Percentiles rank a stretch among this genome's conserved stretches.
Conservation (phyloP, 2,113 vertebrate genomes). For the Sisor rabdophorus region DNA sequence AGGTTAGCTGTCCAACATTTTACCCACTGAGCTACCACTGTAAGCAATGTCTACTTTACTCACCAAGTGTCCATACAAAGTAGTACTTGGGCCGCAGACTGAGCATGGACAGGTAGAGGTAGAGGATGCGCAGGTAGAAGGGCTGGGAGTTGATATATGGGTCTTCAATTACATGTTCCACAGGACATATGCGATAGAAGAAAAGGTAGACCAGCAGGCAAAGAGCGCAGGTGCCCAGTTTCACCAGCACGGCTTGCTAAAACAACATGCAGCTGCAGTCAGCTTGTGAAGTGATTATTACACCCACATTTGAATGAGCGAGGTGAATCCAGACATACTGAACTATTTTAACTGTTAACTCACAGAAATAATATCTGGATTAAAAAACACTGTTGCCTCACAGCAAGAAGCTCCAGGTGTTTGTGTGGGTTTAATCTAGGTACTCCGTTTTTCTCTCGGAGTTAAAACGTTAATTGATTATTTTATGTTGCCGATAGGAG, state of each 20-base stretch:
- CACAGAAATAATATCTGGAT: neutral
- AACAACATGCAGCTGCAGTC: slow-evolving; percentile 26
- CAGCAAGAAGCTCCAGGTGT: too few relatives aligned
- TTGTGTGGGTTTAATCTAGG: too few relatives aligned
- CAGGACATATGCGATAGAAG: slow-evolving; percentile 78
- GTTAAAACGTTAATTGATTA: too few relatives aligned
- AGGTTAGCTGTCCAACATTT: too few relatives aligned
- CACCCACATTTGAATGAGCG: neutral
- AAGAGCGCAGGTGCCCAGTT: slow-evolving; percentile 83
- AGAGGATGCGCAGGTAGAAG: slow-evolving; percentile 78
- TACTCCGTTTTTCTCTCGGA: too few relatives aligned
- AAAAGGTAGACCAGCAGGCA: slow-evolving; percentile 85
- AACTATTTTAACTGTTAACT: neutral
- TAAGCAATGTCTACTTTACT: slow-evolving; percentile 54
- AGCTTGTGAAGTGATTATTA: neutral
- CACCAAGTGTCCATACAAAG: slow-evolving; percentile 96
- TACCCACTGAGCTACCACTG: neutral
- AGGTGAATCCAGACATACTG: neutral
- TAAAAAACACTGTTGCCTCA: too few relatives aligned
- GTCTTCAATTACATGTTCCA: slow-evolving; percentile 82
- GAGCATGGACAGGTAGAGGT: slow-evolving; percentile 89
- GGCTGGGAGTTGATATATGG: slow-evolving; percentile 79
- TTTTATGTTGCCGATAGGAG: too few relatives aligned
- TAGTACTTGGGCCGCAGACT: slow-evolving; percentile 96
- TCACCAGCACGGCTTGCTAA: slow-evolving; percentile 84